Percentiles rank a stretch among this genome's conserved stretches.
Evolutionary conservation across 2,797 vertebrate species (phyloP).

Genomic region (Margarornis squamiger): DNA sequence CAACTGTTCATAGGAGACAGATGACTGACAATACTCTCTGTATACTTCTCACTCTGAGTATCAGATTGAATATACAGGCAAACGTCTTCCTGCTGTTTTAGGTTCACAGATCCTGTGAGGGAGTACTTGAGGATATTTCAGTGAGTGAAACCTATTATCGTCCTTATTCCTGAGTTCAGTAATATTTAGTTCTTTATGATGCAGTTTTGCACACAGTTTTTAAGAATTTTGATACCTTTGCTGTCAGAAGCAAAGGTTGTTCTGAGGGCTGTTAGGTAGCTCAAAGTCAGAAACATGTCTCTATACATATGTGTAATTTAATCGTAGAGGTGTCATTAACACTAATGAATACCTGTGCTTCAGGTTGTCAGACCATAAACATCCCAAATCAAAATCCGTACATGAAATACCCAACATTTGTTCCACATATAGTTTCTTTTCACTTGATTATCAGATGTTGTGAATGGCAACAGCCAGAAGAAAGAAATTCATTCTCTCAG

Average conservation of each 20-base stretch:
- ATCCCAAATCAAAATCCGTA: background rate
- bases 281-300: background rate
- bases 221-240: background rate
- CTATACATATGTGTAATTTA: background rate
- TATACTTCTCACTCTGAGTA: background rate
- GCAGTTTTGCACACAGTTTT: background rate
- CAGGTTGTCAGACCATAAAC: background rate
- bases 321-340: background rate
- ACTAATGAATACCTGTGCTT: background rate
- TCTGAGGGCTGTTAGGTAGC: background rate
- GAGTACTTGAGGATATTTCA: background rate
- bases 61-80: background rate
- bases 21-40: slow-evolving; percentile 12
- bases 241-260: background rate
- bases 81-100: background rate
- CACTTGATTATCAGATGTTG: background rate
- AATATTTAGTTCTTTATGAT: background rate
- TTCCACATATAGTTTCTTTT: background rate
- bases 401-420: background rate
- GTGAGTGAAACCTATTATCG: background rate
- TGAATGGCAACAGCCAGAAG: background rate
- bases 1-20: background rate
- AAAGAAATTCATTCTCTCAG: background rate
- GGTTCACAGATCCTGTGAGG: background rate
- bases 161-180: background rate